These are phyloP conservation scores for Dilophus febrilis DNA, from an alignment of 2,888 invertebrate species.

Conservation along the genomic window DNA sequence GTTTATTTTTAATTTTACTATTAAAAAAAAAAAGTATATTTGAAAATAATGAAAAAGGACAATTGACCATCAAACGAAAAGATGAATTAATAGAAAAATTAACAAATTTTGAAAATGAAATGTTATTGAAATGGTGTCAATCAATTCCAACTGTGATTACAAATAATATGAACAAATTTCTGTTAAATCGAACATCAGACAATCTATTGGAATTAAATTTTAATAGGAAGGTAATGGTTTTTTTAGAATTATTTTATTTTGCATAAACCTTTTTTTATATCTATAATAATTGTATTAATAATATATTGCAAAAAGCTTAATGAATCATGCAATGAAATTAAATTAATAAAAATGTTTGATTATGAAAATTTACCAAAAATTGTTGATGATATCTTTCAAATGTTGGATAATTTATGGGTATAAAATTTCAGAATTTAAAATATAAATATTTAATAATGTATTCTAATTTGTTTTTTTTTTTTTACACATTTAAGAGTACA, in stretches of 20 bases:
- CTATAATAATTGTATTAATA: constrained; percentile 10
- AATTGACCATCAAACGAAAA: neutral
- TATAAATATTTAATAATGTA: no score
- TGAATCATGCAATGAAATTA: neutral
- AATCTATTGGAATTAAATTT: constrained; percentile 16
- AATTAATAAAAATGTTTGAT: neutral
- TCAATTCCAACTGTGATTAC: constrained; percentile 33
- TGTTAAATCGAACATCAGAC: constrained; percentile 16
- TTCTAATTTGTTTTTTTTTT: no score
- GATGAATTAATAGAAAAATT: constrained; percentile 16
- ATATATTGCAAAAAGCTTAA: neutral
- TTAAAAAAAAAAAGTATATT: neutral
- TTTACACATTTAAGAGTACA: constrained; percentile 1
- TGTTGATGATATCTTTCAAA: constrained; percentile 21
- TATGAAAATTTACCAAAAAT: constrained; percentile 16
- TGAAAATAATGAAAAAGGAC: no score
- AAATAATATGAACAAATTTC: constrained; percentile 21
- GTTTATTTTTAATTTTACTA: no score
- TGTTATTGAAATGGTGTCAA: constrained; percentile 35
- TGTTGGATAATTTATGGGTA: constrained; percentile 5
- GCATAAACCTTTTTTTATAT: constrained; percentile 40
- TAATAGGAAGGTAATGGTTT: constrained; percentile 14
- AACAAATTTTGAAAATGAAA: constrained; percentile 30
- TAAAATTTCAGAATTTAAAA: no score
- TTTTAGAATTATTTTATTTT: constrained; percentile 22